Base-by-base conservation (phyloP, 2,888 invertebrate genomes). In the Bombyx huttoni region DNA sequence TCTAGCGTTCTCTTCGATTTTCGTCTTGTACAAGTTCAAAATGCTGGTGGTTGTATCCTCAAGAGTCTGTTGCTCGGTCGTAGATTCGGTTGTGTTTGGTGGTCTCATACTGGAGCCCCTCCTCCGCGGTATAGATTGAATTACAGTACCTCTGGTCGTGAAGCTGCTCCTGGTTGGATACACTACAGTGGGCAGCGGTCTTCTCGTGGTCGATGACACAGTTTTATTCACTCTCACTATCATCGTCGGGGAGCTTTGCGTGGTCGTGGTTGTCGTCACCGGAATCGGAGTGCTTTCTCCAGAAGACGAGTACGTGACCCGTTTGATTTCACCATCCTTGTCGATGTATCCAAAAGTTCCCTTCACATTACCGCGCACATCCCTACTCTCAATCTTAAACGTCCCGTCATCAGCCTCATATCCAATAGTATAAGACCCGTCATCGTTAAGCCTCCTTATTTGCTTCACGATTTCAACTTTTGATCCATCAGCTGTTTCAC, bases 351-450 rank as follows among this genome's bases (percentile, higher is more conserved):
- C 95, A 68, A 94, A 95, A 51, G 94, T 95, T 47, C 95, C 95
- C 75, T 94, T 94, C 58, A 95, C 93, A 73, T 94, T 94, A 8
- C 94, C 94, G 56, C 92, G 83, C 49, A 94, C 93, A 75, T 94
- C 94, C 57, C 94, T 88, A 66, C 93, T 95, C 81, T 95, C 95
- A 54, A 95, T 94, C 86, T 95, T 95, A 76, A 95, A 95, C 0
- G 94, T 94, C 5, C 95, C 95, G 74, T 95, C 95, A 50, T 94
- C 94, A 3, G 94, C 94, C 81, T 95, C 95, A 68, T 94, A 95
- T 0, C 95, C 95, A 57, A 94, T 94, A 0, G 95, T 94, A 68
- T 95, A 95, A 0, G 94, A 94, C 34, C 95, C 95, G 70, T 95
- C 95, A 51, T 94, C 93, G 72, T 95, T 95, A 3, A 95, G 89